phyloP scores from a whole-genome alignment of 2,113 vertebrate species.

The Cyprinodon tularosa region DNA sequence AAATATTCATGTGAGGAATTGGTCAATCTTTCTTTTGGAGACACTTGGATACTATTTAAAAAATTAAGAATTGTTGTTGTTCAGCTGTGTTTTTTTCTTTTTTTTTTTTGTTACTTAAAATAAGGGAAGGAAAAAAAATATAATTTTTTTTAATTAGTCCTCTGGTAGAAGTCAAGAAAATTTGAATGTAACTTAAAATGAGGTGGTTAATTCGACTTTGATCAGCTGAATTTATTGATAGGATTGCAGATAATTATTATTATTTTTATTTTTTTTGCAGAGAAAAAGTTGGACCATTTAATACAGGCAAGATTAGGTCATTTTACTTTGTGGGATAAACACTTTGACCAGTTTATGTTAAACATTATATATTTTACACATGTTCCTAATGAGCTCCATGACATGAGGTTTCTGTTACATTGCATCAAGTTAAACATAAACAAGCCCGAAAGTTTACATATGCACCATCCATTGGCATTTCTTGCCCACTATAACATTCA shows the following conservation, averaged over 20 bases:
- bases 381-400: neutral
- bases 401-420: neutral
- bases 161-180: too few relatives aligned
- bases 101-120: too few relatives aligned
- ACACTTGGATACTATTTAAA: neutral
- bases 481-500: neutral
- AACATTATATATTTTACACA: neutral
- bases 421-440: neutral
- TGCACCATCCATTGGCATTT: neutral
- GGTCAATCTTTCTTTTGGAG: neutral
- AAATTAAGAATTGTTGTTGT: neutral
- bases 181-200: too few relatives aligned
- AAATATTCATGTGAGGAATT: neutral
- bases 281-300: neutral
- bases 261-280: too few relatives aligned
- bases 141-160: too few relatives aligned
- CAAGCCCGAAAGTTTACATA: neutral
- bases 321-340: neutral
- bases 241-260: neutral
- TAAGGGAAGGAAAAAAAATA: too few relatives aligned
- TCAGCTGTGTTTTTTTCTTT: neutral
- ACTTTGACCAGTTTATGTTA: conserved; percentile 7
- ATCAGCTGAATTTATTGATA: neutral
- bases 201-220: neutral
- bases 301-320: neutral